Evolutionary conservation across 2,888 invertebrate species (phyloP).

Genomic region (Aphelenchoides bicaudatus): DNA sequence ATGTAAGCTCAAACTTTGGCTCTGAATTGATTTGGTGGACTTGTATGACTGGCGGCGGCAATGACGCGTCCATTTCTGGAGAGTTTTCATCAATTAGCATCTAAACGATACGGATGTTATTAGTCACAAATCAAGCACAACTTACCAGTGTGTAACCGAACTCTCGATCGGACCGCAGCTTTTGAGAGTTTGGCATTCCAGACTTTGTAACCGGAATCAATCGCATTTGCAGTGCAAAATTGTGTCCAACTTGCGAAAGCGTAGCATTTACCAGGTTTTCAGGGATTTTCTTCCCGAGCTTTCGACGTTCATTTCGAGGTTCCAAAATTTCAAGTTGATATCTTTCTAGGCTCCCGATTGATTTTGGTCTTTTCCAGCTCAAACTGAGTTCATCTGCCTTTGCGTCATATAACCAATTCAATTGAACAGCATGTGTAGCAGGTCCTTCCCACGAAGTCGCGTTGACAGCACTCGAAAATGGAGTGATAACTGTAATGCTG

Average conservation of each 20-base stretch:
- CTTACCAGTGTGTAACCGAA: conserved; percentile 31
- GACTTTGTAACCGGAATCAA: conserved; percentile 26
- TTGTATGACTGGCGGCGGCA: conserved; percentile 23
- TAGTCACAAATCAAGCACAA: too few relatives aligned
- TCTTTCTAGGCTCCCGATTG: conserved; percentile 1
- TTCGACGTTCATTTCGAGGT: neutral
- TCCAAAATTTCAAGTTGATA: conserved; percentile 13
- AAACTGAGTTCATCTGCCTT: neutral
- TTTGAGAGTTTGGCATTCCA: neutral
- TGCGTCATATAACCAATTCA: conserved; percentile 12
- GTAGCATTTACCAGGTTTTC: too few relatives aligned
- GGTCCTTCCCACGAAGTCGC: conserved; percentile 29
- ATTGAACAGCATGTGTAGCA: neutral
- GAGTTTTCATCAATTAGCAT: too few relatives aligned
- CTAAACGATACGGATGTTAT: too few relatives aligned
- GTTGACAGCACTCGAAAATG: conserved; percentile 18
- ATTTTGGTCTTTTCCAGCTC: neutral
- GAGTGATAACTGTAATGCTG: conserved; percentile 21
- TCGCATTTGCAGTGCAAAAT: conserved; percentile 27
- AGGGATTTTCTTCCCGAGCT: too few relatives aligned
- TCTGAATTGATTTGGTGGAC: conserved; percentile 15
- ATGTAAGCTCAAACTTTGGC: conserved; percentile 18
- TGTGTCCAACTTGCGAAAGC: neutral
- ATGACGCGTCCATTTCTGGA: conserved; percentile 18
- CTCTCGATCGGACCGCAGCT: neutral